Evolutionary conservation across 2,888 invertebrate genomes (phyloP).

Genomic region (Pyrrhosoma nymphula): DNA sequence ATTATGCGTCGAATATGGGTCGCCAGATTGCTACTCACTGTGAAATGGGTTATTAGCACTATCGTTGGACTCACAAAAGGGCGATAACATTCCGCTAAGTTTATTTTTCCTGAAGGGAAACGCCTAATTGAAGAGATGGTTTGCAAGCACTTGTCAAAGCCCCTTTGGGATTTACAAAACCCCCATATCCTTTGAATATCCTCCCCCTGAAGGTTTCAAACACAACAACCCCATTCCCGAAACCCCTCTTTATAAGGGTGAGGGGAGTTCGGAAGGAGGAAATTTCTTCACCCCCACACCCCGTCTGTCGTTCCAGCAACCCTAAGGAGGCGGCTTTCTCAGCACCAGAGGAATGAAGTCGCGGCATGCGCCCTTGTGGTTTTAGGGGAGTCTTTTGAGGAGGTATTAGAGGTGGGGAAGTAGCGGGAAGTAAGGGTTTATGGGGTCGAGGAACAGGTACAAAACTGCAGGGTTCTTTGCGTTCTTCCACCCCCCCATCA

Average conservation of each 20-base stretch:
- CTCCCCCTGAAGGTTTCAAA: background rate
- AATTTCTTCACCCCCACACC: background rate
- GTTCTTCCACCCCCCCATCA: too few species aligned
- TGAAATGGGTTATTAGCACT: background rate
- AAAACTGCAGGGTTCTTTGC: too few species aligned
- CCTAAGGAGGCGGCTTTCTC: background rate
- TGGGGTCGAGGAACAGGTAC: background rate
- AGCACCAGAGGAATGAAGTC: background rate
- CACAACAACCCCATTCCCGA: background rate
- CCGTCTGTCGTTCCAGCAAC: background rate
- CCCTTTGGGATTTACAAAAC: background rate
- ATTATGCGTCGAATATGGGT: background rate
- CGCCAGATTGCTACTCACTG: background rate
- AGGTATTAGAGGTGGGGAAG: background rate
- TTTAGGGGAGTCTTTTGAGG: background rate
- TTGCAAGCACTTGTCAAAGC: background rate
- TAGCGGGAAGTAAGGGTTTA: too few species aligned
- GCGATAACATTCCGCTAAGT: background rate
- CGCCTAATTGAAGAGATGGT: background rate
- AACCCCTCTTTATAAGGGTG: background rate
- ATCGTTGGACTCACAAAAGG: background rate
- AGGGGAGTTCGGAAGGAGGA: background rate
- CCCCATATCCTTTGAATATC: background rate
- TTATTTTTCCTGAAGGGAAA: background rate
- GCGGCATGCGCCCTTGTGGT: background rate